These are phyloP conservation scores for Gymnocephalus cernua DNA, from an alignment of 2,113 vertebrate genomes.

Conservation along the genomic window DNA sequence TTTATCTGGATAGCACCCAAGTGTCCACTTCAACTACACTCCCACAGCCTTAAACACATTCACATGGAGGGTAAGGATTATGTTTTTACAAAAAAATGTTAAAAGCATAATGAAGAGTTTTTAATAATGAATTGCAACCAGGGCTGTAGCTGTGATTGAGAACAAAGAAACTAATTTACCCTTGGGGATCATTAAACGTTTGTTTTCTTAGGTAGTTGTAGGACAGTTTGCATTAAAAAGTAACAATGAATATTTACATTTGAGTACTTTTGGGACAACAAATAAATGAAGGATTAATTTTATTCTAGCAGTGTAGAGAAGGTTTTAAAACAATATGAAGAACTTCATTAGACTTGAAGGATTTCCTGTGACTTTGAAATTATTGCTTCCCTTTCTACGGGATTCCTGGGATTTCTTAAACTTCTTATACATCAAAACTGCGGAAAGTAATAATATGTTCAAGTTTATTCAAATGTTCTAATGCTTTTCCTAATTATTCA, in stretches of 20 bases:
- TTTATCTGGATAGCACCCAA: slow-evolving; percentile 12
- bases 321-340: not conserved
- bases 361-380: not conserved
- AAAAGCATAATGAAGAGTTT: not conserved
- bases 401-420: not conserved
- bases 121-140: not conserved
- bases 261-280: not conserved
- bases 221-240: not conserved
- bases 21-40: not conserved
- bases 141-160: not conserved
- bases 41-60: not conserved
- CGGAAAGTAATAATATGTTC: no score
- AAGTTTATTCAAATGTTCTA: no score
- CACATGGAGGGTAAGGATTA: not conserved
- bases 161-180: not conserved
- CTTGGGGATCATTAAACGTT: no score
- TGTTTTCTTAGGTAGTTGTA: not conserved
- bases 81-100: not conserved
- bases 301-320: not conserved
- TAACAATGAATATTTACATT: not conserved
- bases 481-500: no score
- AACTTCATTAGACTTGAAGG: not conserved
- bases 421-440: no score
- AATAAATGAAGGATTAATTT: not conserved
- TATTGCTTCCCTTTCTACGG: not conserved